Evolutionary conservation across 1,140 invertebrate genomes (phyloP), one percentile per base, ranked within the genome.

Genomic region (Trachymyrmex cornetzi): DNA sequence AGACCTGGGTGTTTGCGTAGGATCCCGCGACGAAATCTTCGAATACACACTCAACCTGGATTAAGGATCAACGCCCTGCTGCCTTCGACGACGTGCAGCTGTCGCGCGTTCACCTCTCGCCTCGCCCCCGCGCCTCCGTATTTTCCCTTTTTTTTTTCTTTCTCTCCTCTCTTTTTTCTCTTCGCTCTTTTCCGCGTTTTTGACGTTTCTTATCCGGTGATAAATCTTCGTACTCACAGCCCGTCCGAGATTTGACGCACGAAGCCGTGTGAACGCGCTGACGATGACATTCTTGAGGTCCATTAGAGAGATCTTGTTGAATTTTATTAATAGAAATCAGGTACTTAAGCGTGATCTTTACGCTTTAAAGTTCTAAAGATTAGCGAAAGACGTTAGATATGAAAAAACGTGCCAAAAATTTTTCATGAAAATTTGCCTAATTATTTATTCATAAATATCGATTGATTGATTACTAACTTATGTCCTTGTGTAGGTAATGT

Each of bases 291-390:
- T 59, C 38, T 44, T 59, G 67, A 34, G 53, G 11, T 61, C 80
- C 38, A 82, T 82, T 61, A 74, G 38, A 53, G 12, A 67, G 38
- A 61, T 82, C 55, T 59, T 69, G 80, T 82, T 82, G 67, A 82
- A 82, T 82, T 82, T 82, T 82, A 82, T 82, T 82, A 82, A 72
- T 72, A 74, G 80, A 82, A 61, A 74, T 82, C 67, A 82, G 38
- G 48, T 74, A 69, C 7, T 44, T 16, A 69, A 44, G n/a, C 11
- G 64, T 22, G 19, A 22, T 38, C 34, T 30, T 16, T 27, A 19
- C 38, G 9, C 38, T 30, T 6, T 4, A 0, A 34, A 66, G 44
- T 53, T 57, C 22, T 27, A 5, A 19, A 69, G 34, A 69, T 22
- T 57, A 6, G 2, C n/a, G 6, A 16, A 16, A 27, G 19, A 34